These are phyloP conservation scores for Pachycephus smyrnensis DNA, from an alignment of 2,888 invertebrate genomes.

Conservation along the genomic window DNA sequence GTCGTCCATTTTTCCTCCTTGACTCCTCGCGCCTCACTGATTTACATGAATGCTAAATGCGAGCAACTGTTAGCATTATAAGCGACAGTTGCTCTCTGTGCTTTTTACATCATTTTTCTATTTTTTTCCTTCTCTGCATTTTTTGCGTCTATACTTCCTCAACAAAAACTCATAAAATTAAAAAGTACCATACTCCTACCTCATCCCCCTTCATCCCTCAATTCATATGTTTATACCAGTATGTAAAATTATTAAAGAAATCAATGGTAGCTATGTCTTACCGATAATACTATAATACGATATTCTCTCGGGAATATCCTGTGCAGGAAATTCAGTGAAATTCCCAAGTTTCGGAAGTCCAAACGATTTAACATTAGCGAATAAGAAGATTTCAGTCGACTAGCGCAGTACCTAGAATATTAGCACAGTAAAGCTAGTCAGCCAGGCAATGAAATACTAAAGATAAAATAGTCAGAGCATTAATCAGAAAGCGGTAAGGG, in stretches of 20 bases:
- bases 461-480: constrained; percentile 50
- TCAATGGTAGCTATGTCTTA: too few species aligned
- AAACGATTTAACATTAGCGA: neutral
- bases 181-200: neutral
- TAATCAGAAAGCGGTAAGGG: constrained; percentile 48
- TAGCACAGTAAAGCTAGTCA: neutral
- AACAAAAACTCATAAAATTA: neutral
- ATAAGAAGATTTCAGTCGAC: neutral
- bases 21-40: constrained; percentile 19
- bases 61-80: constrained; percentile 25
- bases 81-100: constrained; percentile 6
- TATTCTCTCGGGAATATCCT: neutral
- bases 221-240: neutral
- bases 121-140: constrained; percentile 5
- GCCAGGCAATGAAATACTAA: neutral
- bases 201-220: neutral
- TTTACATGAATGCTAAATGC: constrained; percentile 36
- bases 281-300: neutral
- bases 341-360: neutral
- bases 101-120: constrained; percentile 15
- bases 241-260: neutral
- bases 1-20: neutral
- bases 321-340: neutral
- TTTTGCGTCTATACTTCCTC: neutral
- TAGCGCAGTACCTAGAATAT: neutral